Evolutionary conservation across 35 echinoderm and acorn worm species (phyloP).

Genomic region (Diadema setosum): DNA sequence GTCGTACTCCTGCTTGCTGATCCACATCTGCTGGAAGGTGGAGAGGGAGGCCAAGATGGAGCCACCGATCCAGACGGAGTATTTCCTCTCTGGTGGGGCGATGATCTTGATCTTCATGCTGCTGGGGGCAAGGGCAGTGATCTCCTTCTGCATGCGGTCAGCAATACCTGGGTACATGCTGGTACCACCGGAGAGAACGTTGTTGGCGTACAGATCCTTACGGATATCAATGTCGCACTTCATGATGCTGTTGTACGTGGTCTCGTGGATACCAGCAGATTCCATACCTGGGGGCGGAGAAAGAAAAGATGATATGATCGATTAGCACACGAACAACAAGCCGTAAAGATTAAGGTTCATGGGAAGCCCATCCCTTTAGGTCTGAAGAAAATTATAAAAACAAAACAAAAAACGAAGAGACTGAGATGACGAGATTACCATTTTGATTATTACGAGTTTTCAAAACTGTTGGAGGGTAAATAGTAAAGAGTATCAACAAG

Average conservation of each 20-base stretch:
- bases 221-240: slow-evolving; percentile 88
- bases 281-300: slow-evolving; percentile 74
- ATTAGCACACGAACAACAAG: no score
- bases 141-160: slow-evolving; percentile 98
- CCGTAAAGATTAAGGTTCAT: no score
- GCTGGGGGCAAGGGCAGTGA: slow-evolving; percentile 86
- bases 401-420: no score
- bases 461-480: no score
- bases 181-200: slow-evolving; percentile 71
- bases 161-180: slow-evolving; percentile 99
- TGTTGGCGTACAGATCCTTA: slow-evolving; percentile 84
- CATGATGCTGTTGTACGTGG: slow-evolving; percentile 83
- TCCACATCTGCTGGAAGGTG: slow-evolving; percentile 88
- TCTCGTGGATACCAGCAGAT: slow-evolving; percentile 76
- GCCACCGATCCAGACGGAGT: slow-evolving; percentile 89
- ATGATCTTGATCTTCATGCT: slow-evolving; percentile 69
- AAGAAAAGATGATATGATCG: slow-evolving; percentile 31
- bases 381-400: no score
- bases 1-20: slow-evolving; percentile 87
- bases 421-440: no score
- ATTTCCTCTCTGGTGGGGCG: slow-evolving; percentile 62
- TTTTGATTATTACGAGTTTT: no score
- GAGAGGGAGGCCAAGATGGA: slow-evolving; percentile 85
- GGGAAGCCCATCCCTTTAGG: no score
- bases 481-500: no score